Conservation (phyloP, 2,113 vertebrate genomes). For the Macquaria ambigua region DNA sequence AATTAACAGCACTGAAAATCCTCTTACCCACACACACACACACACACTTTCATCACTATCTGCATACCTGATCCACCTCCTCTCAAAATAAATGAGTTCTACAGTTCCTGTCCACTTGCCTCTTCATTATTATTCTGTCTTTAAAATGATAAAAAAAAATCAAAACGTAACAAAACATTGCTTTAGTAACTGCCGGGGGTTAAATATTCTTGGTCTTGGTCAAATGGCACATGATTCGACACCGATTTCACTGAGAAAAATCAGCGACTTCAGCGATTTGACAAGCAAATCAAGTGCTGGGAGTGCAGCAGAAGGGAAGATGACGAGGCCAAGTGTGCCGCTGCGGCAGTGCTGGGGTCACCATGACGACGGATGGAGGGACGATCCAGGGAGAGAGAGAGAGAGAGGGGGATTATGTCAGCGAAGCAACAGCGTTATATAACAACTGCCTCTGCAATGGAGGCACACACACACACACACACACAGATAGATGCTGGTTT, state of each 20-base stretch:
- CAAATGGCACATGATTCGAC: background rate
- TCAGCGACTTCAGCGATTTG: slow-evolving; percentile 24
- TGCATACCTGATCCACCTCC: background rate
- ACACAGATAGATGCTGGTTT: background rate
- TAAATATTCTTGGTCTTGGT: background rate
- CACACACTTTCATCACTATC: slow-evolving; percentile 20
- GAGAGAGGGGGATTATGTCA: slow-evolving; percentile 33
- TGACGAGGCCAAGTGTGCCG: slow-evolving; percentile 34
- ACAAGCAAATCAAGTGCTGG: slow-evolving; percentile 33
- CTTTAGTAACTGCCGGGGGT: background rate
- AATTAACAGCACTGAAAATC: slow-evolving; percentile 49
- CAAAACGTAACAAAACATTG: background rate
- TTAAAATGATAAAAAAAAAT: background rate
- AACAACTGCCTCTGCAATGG: slow-evolving; percentile 56
- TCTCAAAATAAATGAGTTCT: background rate
- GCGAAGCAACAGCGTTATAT: slow-evolving; percentile 46
- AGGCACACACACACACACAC: background rate
- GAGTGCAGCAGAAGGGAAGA: slow-evolving; percentile 29
- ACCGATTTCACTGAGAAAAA: background rate
- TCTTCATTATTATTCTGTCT: background rate
- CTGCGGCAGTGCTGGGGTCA: slow-evolving; percentile 64
- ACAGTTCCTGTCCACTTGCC: background rate
- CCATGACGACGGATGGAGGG: slow-evolving; percentile 72
- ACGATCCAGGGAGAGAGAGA: slow-evolving; percentile 22
- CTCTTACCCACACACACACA: slow-evolving; percentile 43